Percentiles rank a stretch among this genome's conserved stretches.
These are phyloP conservation scores for Leptocoma aspasia DNA, from an alignment of 2,113 vertebrate genomes.

Conservation along the genomic window DNA sequence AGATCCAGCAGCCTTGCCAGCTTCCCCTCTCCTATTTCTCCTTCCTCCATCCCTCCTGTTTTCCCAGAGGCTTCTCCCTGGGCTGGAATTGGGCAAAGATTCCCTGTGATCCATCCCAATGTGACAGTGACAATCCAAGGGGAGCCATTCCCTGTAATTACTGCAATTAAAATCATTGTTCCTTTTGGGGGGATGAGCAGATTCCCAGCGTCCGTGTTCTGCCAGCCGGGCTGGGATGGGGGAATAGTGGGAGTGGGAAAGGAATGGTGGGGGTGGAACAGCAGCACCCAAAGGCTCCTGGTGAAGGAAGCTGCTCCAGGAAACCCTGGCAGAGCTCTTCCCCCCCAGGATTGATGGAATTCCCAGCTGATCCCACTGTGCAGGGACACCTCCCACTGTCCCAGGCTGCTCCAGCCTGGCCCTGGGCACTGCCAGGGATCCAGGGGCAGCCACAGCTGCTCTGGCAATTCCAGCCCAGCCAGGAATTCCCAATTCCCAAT, in stretches of 20 bases:
- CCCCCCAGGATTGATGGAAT: accelerated
- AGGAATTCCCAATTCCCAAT: neutral
- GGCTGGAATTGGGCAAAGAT: neutral
- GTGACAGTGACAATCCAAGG: neutral
- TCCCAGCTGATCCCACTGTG: neutral
- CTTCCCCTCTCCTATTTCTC: neutral
- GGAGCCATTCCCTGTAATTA: neutral
- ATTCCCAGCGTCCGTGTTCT: neutral
- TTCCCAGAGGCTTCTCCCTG: neutral
- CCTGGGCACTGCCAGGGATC: neutral
- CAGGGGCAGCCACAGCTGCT: neutral
- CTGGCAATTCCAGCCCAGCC: neutral
- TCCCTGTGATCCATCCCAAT: neutral
- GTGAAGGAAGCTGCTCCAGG: neutral
- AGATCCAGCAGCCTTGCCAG: neutral
- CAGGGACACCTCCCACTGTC: neutral
- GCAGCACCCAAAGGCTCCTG: accelerated
- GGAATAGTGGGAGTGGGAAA: accelerated
- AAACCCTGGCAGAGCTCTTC: neutral
- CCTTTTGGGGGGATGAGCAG: neutral
- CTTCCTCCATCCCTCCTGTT: neutral
- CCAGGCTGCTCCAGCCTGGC: neutral
- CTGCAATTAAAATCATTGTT: neutral
- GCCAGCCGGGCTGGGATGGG: neutral
- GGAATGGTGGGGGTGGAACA: neutral